Percentiles rank a stretch among this genome's conserved stretches.
phyloP scores from a whole-genome alignment of 2,797 vertebrate genomes.

The Pseudochromis fuscus region DNA sequence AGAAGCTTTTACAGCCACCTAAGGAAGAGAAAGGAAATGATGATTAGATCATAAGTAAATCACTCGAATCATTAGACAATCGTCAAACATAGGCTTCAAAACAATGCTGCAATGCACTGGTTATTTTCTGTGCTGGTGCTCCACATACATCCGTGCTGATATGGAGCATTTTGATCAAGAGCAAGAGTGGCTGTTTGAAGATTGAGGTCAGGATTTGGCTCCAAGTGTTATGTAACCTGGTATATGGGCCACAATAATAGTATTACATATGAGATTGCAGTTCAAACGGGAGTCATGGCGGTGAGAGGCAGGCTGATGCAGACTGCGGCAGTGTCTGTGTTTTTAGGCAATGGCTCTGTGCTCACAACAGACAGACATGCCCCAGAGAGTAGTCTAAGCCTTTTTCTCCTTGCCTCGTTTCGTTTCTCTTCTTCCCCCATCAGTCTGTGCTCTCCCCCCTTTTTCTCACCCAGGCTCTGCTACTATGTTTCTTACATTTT shows the following conservation, averaged over 20 bases:
- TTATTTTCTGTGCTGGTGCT: constrained; percentile 2
- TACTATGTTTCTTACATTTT: constrained; percentile 38
- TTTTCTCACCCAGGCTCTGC: constrained; percentile 28
- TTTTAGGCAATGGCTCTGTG: constrained; percentile 64
- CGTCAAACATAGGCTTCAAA: neutral
- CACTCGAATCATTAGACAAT: constrained; percentile 2
- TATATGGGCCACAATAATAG: constrained; percentile 79
- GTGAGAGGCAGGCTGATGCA: constrained; percentile 65
- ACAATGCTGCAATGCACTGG: neutral
- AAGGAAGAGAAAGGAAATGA: constrained; percentile 18
- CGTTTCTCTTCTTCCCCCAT: constrained; percentile 58
- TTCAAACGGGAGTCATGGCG: constrained; percentile 71
- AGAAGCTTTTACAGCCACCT: constrained; percentile 40
- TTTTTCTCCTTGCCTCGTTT: constrained; percentile 56
- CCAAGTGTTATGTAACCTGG: constrained; percentile 69
- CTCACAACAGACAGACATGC: constrained; percentile 63
- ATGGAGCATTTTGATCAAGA: constrained; percentile 52
- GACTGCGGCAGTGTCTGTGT: constrained; percentile 72
- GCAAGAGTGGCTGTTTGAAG: constrained; percentile 62
- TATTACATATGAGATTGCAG: constrained; percentile 75
- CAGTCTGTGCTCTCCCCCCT: constrained; percentile 32
- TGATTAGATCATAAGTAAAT: neutral
- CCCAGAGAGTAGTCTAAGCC: constrained; percentile 54
- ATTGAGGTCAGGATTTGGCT: constrained; percentile 79
- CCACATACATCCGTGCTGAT: constrained; percentile 31